Evolutionary conservation across 2,797 vertebrate species (phyloP), one percentile per base, ranked within the genome.

Genomic region (Hyperoplus lanceolatus): DNA sequence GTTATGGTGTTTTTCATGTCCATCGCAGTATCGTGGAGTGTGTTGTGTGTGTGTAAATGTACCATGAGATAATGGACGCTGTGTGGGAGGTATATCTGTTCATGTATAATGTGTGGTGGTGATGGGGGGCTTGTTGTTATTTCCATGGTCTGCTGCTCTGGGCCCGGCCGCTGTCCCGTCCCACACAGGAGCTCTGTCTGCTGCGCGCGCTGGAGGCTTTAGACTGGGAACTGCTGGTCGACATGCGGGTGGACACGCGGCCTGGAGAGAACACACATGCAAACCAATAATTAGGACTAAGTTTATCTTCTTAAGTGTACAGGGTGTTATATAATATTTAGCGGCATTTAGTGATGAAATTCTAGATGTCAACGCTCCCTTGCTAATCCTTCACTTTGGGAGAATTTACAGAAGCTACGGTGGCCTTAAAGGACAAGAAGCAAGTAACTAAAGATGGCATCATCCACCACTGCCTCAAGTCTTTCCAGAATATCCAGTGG

Each of bases 141-240:
- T 97, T 98, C 97, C 98, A 99, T 0, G 96, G 96, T 73, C 94
- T 94, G 76, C 94, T 95, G 89, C 94, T 93, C 63, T 91, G 90
- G 0, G 90, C 85, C 11, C 94, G 92, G 80, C 90, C 0, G 42
- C 88, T 67, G 1, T 78, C n/a, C 1, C 77, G 29, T 89, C 58
- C 77, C 82, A 1, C 92, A 0, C 94, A 89, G 1, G 94, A 93
- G 16, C 89, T 85, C 70, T 91, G 90, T 65, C 82, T 81, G 81
- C 94, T 93, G 72, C 87, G 92, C 10, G 60, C 7, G 0, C 92
- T 89, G 2, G 93, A 80, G 0, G 80, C 82, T 51, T 94, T 96
- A 18, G 95, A 95, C 15, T 83, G 89, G 12, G 73, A 62, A 36
- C 90, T 96, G 85, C 93, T 80, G 0, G 90, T 82, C 0, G 95